phyloP scores from a whole-genome alignment of 2,797 vertebrate genomes.

The Eremophila alpestris region DNA sequence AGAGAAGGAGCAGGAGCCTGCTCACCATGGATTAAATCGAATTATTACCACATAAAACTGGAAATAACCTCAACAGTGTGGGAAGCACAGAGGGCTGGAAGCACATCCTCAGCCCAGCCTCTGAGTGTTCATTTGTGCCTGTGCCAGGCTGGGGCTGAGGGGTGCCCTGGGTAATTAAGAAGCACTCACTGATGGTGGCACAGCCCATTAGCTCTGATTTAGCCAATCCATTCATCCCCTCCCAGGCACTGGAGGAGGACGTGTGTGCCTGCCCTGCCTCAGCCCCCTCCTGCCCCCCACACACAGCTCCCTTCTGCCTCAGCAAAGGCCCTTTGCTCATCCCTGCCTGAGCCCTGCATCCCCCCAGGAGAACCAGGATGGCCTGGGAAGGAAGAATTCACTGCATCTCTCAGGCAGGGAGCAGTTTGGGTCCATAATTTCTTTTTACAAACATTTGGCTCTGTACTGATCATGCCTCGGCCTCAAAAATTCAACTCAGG shows the following conservation, averaged over 20 bases:
- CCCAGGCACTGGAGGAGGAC: background rate
- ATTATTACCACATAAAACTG: background rate
- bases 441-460: background rate
- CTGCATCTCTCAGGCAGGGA: fast-evolving
- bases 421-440: fast-evolving
- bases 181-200: background rate
- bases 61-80: background rate
- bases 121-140: background rate
- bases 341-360: fast-evolving
- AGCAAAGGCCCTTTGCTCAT: background rate
- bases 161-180: background rate
- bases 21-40: fast-evolving
- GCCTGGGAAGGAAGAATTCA: background rate
- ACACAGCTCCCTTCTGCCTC: fast-evolving
- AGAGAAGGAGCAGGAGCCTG: background rate
- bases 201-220: background rate
- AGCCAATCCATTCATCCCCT: background rate
- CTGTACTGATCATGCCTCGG: fast-evolving
- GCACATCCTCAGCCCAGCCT: fast-evolving
- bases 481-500: background rate
- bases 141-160: background rate
- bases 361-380: fast-evolving
- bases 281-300: background rate
- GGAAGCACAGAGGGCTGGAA: background rate
- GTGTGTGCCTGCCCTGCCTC: background rate